Conservation (phyloP, 1,140 invertebrate genomes). For the Drosophila hydei region DNA sequence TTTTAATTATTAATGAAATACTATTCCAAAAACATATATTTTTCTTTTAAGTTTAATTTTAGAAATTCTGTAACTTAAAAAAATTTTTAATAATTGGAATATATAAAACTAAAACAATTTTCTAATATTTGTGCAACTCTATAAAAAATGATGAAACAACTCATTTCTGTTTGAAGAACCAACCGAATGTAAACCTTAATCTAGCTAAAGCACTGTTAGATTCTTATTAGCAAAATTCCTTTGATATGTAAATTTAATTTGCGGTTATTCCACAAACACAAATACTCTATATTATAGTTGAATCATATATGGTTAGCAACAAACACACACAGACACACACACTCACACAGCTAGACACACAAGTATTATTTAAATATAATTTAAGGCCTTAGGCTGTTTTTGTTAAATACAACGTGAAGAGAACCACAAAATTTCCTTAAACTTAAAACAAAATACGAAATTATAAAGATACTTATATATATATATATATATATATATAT, state of each 20-base stretch:
- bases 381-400: constrained; percentile 62
- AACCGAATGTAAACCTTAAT: constrained; percentile 34
- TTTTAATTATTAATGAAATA: too few species aligned
- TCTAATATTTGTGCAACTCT: too few species aligned
- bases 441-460: constrained; percentile 22
- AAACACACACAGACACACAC: constrained; percentile 16
- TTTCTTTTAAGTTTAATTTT: too few species aligned
- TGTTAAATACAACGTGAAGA: constrained; percentile 27
- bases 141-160: too few species aligned
- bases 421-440: constrained; percentile 31
- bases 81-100: too few species aligned
- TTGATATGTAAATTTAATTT: constrained; percentile 69
- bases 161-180: constrained; percentile 30
- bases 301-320: constrained; percentile 1
- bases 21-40: too few species aligned
- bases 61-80: too few species aligned
- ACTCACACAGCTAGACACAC: constrained; percentile 40
- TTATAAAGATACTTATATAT: neutral
- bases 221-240: constrained; percentile 52
- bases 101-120: too few species aligned
- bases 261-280: constrained; percentile 63
- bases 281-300: constrained; percentile 65
- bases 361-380: constrained; percentile 78
- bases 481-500: too few species aligned
- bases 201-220: constrained; percentile 39